Percentiles rank a stretch among this genome's conserved stretches.
phyloP scores from a whole-genome alignment of 2,888 invertebrate species.

The Phyto melanocephala region DNA sequence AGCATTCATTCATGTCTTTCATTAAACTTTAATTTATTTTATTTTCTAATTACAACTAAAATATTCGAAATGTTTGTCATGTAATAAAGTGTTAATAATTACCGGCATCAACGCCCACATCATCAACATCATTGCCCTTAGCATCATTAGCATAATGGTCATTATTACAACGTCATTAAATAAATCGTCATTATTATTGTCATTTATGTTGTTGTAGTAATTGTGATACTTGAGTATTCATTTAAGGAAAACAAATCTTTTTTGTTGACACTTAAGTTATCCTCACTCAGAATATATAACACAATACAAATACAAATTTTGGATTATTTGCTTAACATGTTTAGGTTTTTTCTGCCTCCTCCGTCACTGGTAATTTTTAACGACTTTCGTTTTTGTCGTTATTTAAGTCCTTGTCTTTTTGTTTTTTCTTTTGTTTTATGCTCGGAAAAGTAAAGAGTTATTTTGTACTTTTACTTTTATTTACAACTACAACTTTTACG shows the following conservation, averaged over 20 bases:
- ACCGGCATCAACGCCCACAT: constrained; percentile 23
- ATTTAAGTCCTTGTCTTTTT: neutral
- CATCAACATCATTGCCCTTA: neutral
- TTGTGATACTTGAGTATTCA: neutral
- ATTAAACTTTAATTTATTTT: neutral
- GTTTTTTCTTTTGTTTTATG: no score
- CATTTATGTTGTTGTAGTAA: neutral
- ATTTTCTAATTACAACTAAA: constrained; percentile 26
- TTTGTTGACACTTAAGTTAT: neutral
- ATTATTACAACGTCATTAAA: constrained; percentile 1
- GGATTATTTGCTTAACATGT: neutral
- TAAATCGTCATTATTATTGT: neutral
- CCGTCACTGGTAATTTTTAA: neutral
- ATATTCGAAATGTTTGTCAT: neutral
- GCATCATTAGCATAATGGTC: constrained; percentile 5
- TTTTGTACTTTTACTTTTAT: neutral
- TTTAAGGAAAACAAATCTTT: neutral
- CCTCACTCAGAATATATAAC: neutral
- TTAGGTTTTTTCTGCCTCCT: neutral
- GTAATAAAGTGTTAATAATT: constrained; percentile 53
- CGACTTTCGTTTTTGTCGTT: constrained; percentile 3
- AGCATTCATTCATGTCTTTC: no score
- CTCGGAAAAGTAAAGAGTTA: neutral
- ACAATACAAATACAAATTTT: neutral
- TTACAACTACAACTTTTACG: neutral